Percentiles rank a stretch among this genome's conserved stretches.
Evolutionary conservation across 2,888 invertebrate species (phyloP).

Genomic region (Plagodis dolabraria): DNA sequence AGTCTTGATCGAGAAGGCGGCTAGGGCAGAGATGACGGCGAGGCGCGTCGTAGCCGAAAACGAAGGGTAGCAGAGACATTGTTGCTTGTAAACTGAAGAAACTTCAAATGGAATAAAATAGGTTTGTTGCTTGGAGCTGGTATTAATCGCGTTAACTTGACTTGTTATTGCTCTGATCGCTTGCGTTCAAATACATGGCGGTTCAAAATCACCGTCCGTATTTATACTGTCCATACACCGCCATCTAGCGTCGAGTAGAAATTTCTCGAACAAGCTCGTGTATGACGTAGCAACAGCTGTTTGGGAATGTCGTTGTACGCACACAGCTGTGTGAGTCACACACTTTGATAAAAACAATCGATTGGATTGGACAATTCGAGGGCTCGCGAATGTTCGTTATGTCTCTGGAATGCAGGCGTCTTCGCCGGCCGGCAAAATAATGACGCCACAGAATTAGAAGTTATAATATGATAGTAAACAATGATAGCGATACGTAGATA

Average conservation of each 20-base stretch:
- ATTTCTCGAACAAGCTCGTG: conserved; percentile 29
- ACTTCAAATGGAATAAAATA: neutral
- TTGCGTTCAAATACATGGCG: conserved; percentile 17
- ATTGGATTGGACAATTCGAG: no score
- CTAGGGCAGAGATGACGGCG: conserved; percentile 56
- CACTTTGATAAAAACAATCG: neutral
- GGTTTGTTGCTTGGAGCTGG: neutral
- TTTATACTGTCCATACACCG: conserved; percentile 28
- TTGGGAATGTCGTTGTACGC: neutral
- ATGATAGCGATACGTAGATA: no score
- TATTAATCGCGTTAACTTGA: neutral
- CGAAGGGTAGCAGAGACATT: conserved; percentile 81
- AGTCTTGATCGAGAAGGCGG: conserved; percentile 81
- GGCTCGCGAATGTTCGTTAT: neutral
- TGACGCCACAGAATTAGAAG: no score
- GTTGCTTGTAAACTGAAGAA: neutral
- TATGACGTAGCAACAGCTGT: conserved; percentile 37
- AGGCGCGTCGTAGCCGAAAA: conserved; percentile 66
- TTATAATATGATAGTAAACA: no score
- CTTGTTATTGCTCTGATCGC: conserved; percentile 3
- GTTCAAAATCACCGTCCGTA: neutral
- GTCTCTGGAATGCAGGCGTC: no score
- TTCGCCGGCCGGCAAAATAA: no score
- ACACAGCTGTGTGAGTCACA: conserved; percentile 8
- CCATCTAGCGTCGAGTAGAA: conserved; percentile 33